phyloP scores from a whole-genome alignment of 2,113 vertebrate genomes.

The Helogale parvula region DNA sequence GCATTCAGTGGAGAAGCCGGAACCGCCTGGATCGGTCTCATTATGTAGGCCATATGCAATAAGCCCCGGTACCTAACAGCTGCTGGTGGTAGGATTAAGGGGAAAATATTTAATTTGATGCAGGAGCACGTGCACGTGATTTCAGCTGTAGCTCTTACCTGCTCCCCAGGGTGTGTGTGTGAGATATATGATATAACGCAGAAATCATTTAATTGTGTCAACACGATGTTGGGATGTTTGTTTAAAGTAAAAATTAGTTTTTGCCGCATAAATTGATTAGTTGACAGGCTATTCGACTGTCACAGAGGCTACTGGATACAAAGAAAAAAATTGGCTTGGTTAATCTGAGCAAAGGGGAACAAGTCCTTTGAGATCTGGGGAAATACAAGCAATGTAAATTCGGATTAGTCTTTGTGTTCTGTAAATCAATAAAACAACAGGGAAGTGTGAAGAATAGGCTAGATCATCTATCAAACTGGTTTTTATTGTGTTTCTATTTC shows the following conservation, averaged over 20 bases:
- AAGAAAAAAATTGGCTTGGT: constrained; percentile 81
- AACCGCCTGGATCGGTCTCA: constrained; percentile 83
- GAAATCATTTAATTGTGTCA: constrained; percentile 87
- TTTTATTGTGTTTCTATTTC: constrained; percentile 80
- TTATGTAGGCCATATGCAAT: constrained; percentile 86
- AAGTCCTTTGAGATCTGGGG: constrained; percentile 77
- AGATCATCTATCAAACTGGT: constrained; percentile 80
- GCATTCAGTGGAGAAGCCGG: constrained; percentile 83
- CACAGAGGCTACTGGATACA: constrained; percentile 72
- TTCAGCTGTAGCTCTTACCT: constrained; percentile 82
- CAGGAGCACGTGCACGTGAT: constrained; percentile 77
- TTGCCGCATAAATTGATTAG: constrained; percentile 82
- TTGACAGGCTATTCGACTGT: constrained; percentile 78
- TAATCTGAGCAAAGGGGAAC: constrained; percentile 69
- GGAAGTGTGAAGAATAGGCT: constrained; percentile 74
- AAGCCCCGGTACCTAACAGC: constrained; percentile 85
- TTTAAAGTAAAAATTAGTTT: constrained; percentile 86
- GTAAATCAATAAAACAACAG: constrained; percentile 85
- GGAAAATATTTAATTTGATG: constrained; percentile 88
- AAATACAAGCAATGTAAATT: constrained; percentile 83
- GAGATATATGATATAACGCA: constrained; percentile 78
- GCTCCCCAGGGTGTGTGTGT: constrained; percentile 78
- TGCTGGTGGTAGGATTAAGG: constrained; percentile 86
- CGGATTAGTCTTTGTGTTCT: constrained; percentile 84
- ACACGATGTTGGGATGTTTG: constrained; percentile 82